phyloP scores from a whole-genome alignment of 2,797 vertebrate genomes.

The Sorex maritimensis region DNA sequence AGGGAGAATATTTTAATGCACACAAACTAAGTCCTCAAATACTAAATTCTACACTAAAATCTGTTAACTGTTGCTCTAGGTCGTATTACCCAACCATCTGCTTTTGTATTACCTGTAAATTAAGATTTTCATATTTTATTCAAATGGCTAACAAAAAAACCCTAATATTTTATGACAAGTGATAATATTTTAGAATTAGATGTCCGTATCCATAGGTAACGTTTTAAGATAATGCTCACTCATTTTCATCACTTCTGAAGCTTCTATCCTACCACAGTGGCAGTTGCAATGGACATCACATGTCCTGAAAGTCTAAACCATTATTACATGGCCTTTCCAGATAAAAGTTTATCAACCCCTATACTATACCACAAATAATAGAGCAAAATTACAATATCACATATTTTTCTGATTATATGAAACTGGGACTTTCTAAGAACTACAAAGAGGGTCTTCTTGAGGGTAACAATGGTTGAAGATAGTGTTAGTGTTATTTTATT shows the following conservation, averaged over 20 bases:
- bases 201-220: background rate
- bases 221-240: background rate
- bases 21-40: background rate
- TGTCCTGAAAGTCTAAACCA: background rate
- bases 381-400: background rate
- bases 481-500: background rate
- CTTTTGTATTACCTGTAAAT: background rate
- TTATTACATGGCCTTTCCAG: background rate
- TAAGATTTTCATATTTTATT: slow-evolving; percentile 6
- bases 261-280: background rate
- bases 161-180: slow-evolving; percentile 2
- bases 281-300: background rate
- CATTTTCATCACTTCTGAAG: background rate
- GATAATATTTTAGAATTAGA: slow-evolving; percentile 34
- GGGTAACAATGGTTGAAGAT: background rate
- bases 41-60: background rate
- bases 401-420: slow-evolving; percentile 17
- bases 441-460: background rate
- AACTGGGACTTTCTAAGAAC: background rate
- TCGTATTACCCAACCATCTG: background rate
- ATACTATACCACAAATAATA: background rate
- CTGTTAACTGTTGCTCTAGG: background rate
- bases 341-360: background rate
- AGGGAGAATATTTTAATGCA: slow-evolving; percentile 1
- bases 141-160: slow-evolving; percentile 7